Evolutionary conservation across 2,113 vertebrate species (phyloP), one percentile per base, ranked within the genome.

Genomic region (Pelusios castaneus): DNA sequence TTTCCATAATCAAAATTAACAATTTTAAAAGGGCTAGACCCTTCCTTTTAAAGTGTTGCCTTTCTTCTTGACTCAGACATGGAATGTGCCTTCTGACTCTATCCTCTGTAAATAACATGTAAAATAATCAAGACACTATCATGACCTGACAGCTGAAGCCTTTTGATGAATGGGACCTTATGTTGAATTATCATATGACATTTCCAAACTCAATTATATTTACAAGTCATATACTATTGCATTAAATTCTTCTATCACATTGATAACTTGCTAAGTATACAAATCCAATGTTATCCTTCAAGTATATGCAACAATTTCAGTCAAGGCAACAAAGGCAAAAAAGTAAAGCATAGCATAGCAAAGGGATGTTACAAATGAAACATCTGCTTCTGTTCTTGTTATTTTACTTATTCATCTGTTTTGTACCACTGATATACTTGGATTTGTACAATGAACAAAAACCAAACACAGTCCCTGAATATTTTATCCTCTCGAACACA

Each of bases 131-230:
- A 97, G 98, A 97, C 67, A 94, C 95, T 95, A 97, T 97, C 96
- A 96, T 21, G 34, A 95, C 92, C 97, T 97, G 98, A 98, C 97
- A 97, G 98, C 89, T 95, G 94, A 97, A 97, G 92, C 92, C 95
- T 98, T 97, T 97, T 98, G 97, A 98, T 98, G 96, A 98, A 98
- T 97, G 98, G 96, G 94, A 96, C 84, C 97, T 98, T 98, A 97
- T 95, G 97, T 96, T 94, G 96, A 97, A 98, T 98, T 98, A 98
- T 98, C 98, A 97, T 97, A 98, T 97, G 98, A 98, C 97, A 98
- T 98, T 98, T 98, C 95, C 95, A 98, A 97, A 98, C 95, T 94
- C 98, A 98, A 98, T 98, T 98, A 97, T 97, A 96, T 97, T 96
- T 97, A 95, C 95, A 95, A 98, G 93, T 97, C 95, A 96, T 98